phyloP scores from a whole-genome alignment of 2,888 invertebrate species.

The Schizaphis graminum region DNA sequence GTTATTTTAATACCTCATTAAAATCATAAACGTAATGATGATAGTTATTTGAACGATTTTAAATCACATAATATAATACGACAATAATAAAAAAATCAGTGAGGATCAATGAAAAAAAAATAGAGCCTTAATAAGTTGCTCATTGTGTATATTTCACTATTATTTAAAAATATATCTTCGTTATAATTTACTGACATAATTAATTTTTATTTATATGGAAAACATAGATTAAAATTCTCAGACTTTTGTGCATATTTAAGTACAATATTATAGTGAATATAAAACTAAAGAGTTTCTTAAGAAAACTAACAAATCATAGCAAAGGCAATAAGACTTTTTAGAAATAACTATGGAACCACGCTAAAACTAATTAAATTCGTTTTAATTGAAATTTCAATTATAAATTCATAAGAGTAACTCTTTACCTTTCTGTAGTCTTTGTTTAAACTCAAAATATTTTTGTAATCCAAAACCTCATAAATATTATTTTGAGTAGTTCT shows the following conservation, averaged over 20 bases:
- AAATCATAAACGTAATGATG: background rate
- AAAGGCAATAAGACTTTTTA: background rate
- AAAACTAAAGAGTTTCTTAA: background rate
- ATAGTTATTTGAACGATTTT: background rate
- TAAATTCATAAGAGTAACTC: background rate
- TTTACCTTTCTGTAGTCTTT: background rate
- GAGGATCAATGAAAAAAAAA: background rate
- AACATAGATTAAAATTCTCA: background rate
- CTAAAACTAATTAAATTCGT: background rate
- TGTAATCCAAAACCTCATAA: background rate
- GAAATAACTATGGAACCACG: background rate
- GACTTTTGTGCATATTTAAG: background rate
- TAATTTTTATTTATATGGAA: background rate
- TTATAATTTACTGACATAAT: constrained; percentile 23
- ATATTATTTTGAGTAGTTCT: background rate
- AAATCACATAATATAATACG: background rate
- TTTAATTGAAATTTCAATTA: background rate
- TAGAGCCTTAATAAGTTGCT: background rate
- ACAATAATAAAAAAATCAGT: background rate
- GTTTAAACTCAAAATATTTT: background rate
- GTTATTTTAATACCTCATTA: background rate
- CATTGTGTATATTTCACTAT: background rate
- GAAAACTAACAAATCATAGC: background rate
- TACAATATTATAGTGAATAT: background rate
- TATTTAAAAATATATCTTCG: constrained; percentile 21